phyloP scores from a whole-genome alignment of 2,888 invertebrate species.

The Tenthredo scrophulariae region DNA sequence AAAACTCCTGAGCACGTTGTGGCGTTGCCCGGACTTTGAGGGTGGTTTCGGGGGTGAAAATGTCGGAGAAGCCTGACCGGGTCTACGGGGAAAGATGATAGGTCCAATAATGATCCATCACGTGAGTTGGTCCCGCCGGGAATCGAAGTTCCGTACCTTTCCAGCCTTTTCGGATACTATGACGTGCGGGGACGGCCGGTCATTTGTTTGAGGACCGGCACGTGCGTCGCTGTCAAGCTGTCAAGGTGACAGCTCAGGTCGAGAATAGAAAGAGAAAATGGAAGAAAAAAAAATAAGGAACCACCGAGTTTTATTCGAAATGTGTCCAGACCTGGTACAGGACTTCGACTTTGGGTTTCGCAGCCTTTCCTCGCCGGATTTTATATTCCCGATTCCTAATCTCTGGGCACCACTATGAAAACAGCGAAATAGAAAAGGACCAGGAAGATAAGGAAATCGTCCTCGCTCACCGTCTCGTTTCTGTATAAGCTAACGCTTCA shows the following conservation, averaged over 20 bases:
- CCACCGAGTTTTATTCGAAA: constrained; percentile 40
- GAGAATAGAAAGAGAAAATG: not conserved
- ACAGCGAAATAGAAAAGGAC: not conserved
- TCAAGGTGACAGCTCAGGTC: constrained; percentile 33
- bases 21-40: not conserved
- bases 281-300: not conserved
- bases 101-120: constrained; percentile 74
- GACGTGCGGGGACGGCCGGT: constrained; percentile 36
- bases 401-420: not conserved
- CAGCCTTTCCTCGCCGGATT: not conserved
- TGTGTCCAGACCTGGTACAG: constrained; percentile 22
- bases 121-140: constrained; percentile 55
- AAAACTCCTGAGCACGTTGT: not conserved
- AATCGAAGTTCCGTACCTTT: constrained; percentile 53
- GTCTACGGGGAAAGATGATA: constrained; percentile 57
- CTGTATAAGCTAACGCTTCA: not conserved
- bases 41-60: constrained; percentile 1
- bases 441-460: not conserved
- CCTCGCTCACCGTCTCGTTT: not conserved
- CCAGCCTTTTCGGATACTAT: constrained; percentile 36
- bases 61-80: constrained; percentile 11
- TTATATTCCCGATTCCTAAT: not conserved
- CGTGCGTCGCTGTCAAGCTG: constrained; percentile 33
- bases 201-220: constrained; percentile 45
- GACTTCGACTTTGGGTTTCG: not conserved